A percentile compares a stretch with the other conserved stretches of the same genome.
Evolutionary conservation across 2,797 vertebrate species (phyloP).

Genomic region (Valencia hispanica): DNA sequence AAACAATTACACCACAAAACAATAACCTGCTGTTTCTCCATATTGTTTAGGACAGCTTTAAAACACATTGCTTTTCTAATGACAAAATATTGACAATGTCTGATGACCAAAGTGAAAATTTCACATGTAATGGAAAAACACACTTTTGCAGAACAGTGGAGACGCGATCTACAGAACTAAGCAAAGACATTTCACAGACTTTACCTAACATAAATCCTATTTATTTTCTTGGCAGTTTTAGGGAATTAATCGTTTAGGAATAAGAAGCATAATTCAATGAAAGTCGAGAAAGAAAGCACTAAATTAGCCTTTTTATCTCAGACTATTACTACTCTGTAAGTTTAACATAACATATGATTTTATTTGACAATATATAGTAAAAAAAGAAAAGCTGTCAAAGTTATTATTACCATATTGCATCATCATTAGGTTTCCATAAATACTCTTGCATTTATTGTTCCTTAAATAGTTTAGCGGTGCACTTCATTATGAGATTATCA

Average conservation of each 20-base stretch:
- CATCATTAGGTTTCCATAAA: too few relatives aligned
- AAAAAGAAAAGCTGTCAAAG: background rate
- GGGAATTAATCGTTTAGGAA: background rate
- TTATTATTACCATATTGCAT: background rate
- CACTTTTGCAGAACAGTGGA: too few relatives aligned
- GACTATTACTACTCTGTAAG: too few relatives aligned
- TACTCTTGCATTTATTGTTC: background rate
- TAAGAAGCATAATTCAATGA: background rate
- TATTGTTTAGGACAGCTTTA: background rate
- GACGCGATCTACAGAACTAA: background rate
- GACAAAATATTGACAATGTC: background rate
- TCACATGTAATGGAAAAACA: too few relatives aligned
- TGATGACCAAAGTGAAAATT: too few relatives aligned
- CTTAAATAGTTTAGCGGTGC: background rate
- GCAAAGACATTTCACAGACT: background rate
- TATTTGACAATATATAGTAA: too few relatives aligned
- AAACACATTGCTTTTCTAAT: background rate
- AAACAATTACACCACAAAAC: background rate
- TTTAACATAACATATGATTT: too few relatives aligned
- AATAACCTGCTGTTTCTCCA: background rate
- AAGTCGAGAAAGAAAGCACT: background rate
- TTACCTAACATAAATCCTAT: background rate
- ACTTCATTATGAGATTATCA: background rate
- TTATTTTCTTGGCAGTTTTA: too few relatives aligned
- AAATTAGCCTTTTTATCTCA: too few relatives aligned